A percentile compares a stretch with the other conserved stretches of the same genome.
Conservation (phyloP, 2,113 vertebrate species). For the Tetrao urogallus region DNA sequence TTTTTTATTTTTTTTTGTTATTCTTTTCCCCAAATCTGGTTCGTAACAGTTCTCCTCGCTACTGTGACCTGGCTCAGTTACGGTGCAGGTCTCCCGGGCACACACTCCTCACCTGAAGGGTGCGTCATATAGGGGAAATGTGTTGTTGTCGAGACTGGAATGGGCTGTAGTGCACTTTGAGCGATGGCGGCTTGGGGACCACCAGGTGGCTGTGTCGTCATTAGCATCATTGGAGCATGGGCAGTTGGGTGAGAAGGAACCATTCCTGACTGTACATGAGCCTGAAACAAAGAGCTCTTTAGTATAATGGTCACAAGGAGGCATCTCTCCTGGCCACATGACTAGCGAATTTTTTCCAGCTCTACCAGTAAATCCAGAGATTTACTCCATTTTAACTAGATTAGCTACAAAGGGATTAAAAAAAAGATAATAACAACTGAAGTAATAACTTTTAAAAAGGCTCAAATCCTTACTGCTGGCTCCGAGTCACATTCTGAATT, state of each 20-base stretch:
- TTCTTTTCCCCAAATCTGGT: neutral
- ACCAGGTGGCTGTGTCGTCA: slow-evolving; percentile 94
- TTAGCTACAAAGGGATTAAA: slow-evolving; percentile 1
- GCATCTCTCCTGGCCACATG: slow-evolving; percentile 54
- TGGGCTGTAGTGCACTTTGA: slow-evolving; percentile 95
- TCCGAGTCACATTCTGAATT: neutral
- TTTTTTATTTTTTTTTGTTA: too few relatives aligned
- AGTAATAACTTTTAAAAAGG: neutral
- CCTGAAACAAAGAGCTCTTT: slow-evolving; percentile 87
- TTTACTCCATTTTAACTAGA: neutral
- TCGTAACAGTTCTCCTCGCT: slow-evolving; percentile 1
- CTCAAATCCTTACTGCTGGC: slow-evolving; percentile 25
- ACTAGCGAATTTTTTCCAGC: slow-evolving; percentile 23
- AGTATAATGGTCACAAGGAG: slow-evolving; percentile 67
- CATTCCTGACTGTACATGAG: slow-evolving; percentile 99
- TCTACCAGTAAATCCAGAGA: slow-evolving; percentile 36
- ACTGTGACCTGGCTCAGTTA: slow-evolving; percentile 64
- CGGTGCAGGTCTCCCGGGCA: slow-evolving; percentile 78
- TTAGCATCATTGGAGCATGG: slow-evolving; percentile 98
- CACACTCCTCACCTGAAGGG: slow-evolving; percentile 87
- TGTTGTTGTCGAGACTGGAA: slow-evolving; percentile 91
- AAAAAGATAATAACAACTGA: neutral
- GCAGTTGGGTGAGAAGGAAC: slow-evolving; percentile 92
- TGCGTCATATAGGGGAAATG: slow-evolving; percentile 89
- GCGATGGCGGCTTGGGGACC: slow-evolving; percentile 92